A percentile compares a stretch with the other conserved stretches of the same genome.
phyloP scores from a whole-genome alignment of 2,797 vertebrate genomes.

The Urosaurus nigricauda region DNA sequence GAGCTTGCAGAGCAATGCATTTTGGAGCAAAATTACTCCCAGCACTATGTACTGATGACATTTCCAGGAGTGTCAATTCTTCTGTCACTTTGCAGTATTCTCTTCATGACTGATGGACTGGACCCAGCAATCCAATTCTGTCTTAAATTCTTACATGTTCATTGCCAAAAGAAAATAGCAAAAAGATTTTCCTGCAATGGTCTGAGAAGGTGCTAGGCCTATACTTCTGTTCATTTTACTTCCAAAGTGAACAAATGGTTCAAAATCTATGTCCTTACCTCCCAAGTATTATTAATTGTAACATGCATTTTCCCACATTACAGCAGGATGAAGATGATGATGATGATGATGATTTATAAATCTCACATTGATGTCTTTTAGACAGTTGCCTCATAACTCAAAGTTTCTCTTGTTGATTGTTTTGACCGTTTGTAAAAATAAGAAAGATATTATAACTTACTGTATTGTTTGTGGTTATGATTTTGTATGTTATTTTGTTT shows the following conservation, averaged over 20 bases:
- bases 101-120: accelerated
- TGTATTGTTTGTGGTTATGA: background rate
- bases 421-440: background rate
- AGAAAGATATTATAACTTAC: background rate
- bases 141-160: slow-evolving; percentile 38
- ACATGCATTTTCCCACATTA: background rate
- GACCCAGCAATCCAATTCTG: slow-evolving; percentile 21
- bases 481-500: background rate
- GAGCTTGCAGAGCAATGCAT: background rate
- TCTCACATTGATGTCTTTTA: background rate
- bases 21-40: slow-evolving; percentile 38
- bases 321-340: too few relatives aligned
- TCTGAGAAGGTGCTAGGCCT: background rate
- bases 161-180: slow-evolving; percentile 30
- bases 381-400: background rate
- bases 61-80: slow-evolving; percentile 1
- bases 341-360: background rate
- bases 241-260: background rate
- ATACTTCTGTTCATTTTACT: background rate
- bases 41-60: background rate
- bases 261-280: background rate
- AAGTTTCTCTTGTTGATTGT: background rate
- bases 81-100: background rate
- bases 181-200: slow-evolving; percentile 16
- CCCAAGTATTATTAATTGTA: background rate